Base-by-base conservation (phyloP, 2,888 invertebrate genomes). In the Meteorus cinctellus region DNA sequence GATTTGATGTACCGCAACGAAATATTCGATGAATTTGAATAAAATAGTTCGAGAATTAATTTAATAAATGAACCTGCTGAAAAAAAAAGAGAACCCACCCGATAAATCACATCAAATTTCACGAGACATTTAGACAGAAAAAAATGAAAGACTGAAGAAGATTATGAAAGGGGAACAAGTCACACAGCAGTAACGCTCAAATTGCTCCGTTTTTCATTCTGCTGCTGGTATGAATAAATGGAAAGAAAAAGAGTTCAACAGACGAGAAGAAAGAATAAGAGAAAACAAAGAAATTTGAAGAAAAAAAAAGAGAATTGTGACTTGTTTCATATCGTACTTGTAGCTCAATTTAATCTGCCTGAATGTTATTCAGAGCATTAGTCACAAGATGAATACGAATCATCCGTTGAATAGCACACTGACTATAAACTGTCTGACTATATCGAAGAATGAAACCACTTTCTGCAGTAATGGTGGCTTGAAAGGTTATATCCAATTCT, bases 351-450 rank as follows among this genome's bases (percentile, higher is more conserved):
- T 55, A 66, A 66, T 73, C 36, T 24, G 36, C 19, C 48, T 73
- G 65, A 36, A 24, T 66, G 55, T 55, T 59, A n/a, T 34, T 34
- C 63, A n/a, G n/a, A 34, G 60, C 16, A 60, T 60, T 14, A 8
- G 55, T 34, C 36, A 55, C 55, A 36, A 34, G 55, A 29, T 63
- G 63, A 63, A 72, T 72, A 31, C 55, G 66, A 73, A 73, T 73
- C 66, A 73, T 59, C 55, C 65, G n/a, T n/a, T 31, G 63, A 16
- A 31, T 16, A 34, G 34, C 31, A n/a, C 34, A n/a, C 34, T 31
- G n/a, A n/a, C 29, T 31, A 16, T n/a, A 34, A 8, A 63, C 63
- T 63, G 34, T 34, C 34, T 34, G 34, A 34, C 34, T 34, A 60
- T 34, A 34, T n/a, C 31, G 34, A 63, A 63, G 29, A 29, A 34